These are phyloP conservation scores for Capra hircus DNA, from an alignment of 2,113 vertebrate genomes.

Conservation along the genomic window DNA sequence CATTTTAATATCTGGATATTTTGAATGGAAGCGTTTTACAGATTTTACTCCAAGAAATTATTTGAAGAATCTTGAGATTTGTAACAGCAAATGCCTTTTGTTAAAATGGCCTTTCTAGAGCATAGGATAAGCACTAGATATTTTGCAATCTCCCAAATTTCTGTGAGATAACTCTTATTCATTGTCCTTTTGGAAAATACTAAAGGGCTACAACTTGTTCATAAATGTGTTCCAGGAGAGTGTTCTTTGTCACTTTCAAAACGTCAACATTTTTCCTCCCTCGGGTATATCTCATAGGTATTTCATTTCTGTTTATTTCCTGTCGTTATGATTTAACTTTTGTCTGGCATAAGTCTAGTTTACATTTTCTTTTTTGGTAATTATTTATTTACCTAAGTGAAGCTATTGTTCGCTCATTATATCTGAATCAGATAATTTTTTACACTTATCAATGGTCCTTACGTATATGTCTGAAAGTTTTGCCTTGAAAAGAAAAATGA, in stretches of 20 bases:
- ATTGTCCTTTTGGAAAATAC: constrained; percentile 40
- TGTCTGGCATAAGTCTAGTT: background rate
- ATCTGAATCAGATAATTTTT: background rate
- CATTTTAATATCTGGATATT: background rate
- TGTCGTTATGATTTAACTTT: background rate
- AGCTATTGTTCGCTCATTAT: background rate
- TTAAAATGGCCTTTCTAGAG: background rate
- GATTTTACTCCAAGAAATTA: background rate
- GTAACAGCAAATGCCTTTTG: background rate
- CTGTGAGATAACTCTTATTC: constrained; percentile 34
- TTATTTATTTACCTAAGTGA: constrained; percentile 11
- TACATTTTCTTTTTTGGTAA: background rate
- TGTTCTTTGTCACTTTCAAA: constrained; percentile 12
- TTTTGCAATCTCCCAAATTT: background rate
- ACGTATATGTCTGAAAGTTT: background rate
- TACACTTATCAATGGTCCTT: background rate
- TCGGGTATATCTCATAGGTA: background rate
- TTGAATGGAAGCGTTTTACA: background rate
- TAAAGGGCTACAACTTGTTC: constrained; percentile 6
- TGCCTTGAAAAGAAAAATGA: constrained; percentile 10
- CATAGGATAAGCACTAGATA: background rate
- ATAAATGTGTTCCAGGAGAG: constrained; percentile 28
- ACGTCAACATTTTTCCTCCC: background rate
- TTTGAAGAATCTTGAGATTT: background rate
- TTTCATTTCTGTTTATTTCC: constrained; percentile 29